These are phyloP conservation scores for Drosophila dunni DNA, from an alignment of 1,140 invertebrate genomes.

Conservation along the genomic window DNA sequence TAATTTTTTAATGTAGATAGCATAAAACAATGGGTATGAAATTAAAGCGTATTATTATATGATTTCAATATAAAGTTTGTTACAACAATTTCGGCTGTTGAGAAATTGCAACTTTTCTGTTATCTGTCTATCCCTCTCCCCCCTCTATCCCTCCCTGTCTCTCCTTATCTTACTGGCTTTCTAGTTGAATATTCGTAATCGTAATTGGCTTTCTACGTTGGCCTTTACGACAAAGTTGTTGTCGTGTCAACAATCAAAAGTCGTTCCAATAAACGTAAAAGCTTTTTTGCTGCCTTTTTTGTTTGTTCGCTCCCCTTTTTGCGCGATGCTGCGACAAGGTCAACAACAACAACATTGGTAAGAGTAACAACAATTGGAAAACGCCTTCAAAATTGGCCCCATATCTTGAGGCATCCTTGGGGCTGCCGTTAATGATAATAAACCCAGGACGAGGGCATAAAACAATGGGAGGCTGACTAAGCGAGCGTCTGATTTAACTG, in stretches of 20 bases:
- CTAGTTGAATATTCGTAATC: not conserved
- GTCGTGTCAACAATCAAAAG: conserved; percentile 76
- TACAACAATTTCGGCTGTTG: conserved; percentile 19
- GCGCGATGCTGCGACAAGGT: conserved; percentile 34
- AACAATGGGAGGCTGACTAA: conserved; percentile 69
- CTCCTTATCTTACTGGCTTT: not conserved
- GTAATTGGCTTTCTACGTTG: conserved; percentile 49
- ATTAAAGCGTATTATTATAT: conserved; percentile 77
- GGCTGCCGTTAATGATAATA: conserved; percentile 70
- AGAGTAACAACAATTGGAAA: conserved; percentile 35
- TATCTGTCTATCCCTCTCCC: not conserved
- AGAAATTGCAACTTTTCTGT: conserved; percentile 61
- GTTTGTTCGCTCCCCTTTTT: not conserved
- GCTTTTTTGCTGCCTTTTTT: conserved; percentile 51
- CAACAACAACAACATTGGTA: conserved; percentile 30
- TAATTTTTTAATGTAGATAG: conserved; percentile 9
- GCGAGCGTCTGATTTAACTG: conserved; percentile 76
- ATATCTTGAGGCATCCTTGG: not conserved
- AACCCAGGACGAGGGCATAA: conserved; percentile 66
- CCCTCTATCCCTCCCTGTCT: not conserved
- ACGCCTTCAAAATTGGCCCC: conserved; percentile 47
- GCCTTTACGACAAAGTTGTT: conserved; percentile 46
- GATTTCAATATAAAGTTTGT: conserved; percentile 48
- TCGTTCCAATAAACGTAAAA: conserved; percentile 77
- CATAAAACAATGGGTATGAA: conserved; percentile 67